phyloP scores from a whole-genome alignment of 2,797 vertebrate genomes.

The Enteromius paludinosus region DNA sequence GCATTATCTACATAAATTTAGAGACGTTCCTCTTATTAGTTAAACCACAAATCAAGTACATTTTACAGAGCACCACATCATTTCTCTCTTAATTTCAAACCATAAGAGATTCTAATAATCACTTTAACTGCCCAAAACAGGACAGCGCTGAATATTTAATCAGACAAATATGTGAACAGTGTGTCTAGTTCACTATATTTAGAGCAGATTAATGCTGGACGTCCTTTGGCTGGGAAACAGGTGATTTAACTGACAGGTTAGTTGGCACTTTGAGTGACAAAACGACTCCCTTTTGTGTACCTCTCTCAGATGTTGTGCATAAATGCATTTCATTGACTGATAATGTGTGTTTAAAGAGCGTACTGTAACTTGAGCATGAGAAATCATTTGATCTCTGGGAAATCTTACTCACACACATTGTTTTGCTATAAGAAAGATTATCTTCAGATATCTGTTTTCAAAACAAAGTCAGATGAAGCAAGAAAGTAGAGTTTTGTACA shows the following conservation, averaged over 20 bases:
- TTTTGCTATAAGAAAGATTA: neutral
- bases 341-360: neutral
- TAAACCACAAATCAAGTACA: neutral
- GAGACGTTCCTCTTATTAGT: neutral
- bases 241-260: neutral
- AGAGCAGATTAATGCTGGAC: neutral
- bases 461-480: neutral
- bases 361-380: neutral
- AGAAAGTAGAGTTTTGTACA: neutral
- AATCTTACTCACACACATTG: neutral
- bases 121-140: neutral
- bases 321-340: neutral
- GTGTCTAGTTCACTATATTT: neutral
- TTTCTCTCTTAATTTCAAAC: neutral
- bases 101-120: neutral
- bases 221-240: neutral
- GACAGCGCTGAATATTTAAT: neutral
- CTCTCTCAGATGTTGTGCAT: neutral
- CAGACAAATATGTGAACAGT: neutral
- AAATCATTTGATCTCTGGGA: neutral
- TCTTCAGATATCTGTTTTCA: neutral
- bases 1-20: too few relatives aligned
- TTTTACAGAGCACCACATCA: neutral
- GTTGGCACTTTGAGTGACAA: neutral
- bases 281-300: neutral